Evolutionary conservation across 2,888 invertebrate genomes (phyloP), one percentile per base, ranked within the genome.

Genomic region (Halictus quadricinctus): DNA sequence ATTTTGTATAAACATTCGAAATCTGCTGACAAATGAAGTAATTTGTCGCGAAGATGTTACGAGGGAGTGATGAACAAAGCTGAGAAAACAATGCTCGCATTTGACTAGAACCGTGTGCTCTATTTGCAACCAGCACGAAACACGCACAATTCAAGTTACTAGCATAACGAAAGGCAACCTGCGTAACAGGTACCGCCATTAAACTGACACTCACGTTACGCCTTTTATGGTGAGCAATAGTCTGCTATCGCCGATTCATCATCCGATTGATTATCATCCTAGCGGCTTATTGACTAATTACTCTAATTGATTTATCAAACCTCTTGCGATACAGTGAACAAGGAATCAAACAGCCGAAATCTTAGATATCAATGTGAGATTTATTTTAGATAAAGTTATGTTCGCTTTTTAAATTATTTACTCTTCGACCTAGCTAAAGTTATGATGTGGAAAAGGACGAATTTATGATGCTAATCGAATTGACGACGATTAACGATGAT

Each of bases 211-310:
- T 75, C 50, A 25, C 25, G 29, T 46, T 46, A 36, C n/a, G 29
- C 48, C 54, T 50, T 60, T 29, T 29, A 29, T 43, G 41, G 29
- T 29, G 41, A 54, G 25, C 29, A 50, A 54, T 25, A 69, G 2
- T 29, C 46, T 48, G 18, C 29, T 46, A 25, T 15, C 18, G 15
- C 41, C n/a, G 15, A 15, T 15, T 76, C 10, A 15, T 76, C n/a
- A 10, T 66, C 5, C 4, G 2, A 10, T 36, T 18, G 13, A 72
- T 58, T 50, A 72, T 72, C 29, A 21, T 12, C 18, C 5, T 29
- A 72, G 46, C 58, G 43, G 46, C 4, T 43, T 41, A 72, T 72
- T 60, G 18, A 29, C 46, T 54, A 46, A 79, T 79, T 48, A 41
- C 12, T 36, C 15, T 3, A 41, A 69, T 41, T 46, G 50, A 18